Percentiles rank a stretch among this genome's conserved stretches.
Conservation (phyloP, 92 coral and sea anemone species). For the Bergia sp. region DNA sequence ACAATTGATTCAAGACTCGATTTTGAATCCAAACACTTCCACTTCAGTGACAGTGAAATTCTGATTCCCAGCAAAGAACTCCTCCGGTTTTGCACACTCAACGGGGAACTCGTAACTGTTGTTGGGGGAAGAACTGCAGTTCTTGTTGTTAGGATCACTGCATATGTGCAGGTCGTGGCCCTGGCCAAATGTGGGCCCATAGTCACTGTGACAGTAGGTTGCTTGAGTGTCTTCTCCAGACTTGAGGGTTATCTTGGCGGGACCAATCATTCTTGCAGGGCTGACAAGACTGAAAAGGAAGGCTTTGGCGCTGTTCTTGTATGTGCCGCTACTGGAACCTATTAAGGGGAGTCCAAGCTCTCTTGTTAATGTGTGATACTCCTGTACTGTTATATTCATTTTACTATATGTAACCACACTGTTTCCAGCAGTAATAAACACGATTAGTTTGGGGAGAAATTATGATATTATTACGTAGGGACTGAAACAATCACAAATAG, state of each 20-base stretch:
- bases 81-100: constrained; percentile 39
- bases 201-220: neutral
- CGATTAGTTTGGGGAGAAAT: too few relatives aligned
- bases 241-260: neutral
- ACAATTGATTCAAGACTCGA: too few relatives aligned
- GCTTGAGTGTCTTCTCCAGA: neutral
- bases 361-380: too few relatives aligned
- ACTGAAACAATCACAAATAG: too few relatives aligned
- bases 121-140: constrained; percentile 16
- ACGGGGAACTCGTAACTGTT: constrained; percentile 56
- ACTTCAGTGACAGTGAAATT: constrained; percentile 53
- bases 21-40: constrained; percentile 56
- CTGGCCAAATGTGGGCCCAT: constrained; percentile 68
- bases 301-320: neutral
- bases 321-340: constrained; percentile 14
- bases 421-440: too few relatives aligned
- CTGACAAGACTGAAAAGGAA: constrained; percentile 15
- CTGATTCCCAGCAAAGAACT: constrained; percentile 51
- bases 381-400: too few relatives aligned
- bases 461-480: too few relatives aligned
- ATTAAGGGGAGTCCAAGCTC: neutral
- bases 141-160: constrained; percentile 6
- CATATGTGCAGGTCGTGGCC: constrained; percentile 49
- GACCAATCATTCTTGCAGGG: neutral
- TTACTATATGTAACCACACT: too few relatives aligned